These are phyloP conservation scores for Morpho achilles DNA, from an alignment of 2,888 invertebrate species.

Conservation along the genomic window DNA sequence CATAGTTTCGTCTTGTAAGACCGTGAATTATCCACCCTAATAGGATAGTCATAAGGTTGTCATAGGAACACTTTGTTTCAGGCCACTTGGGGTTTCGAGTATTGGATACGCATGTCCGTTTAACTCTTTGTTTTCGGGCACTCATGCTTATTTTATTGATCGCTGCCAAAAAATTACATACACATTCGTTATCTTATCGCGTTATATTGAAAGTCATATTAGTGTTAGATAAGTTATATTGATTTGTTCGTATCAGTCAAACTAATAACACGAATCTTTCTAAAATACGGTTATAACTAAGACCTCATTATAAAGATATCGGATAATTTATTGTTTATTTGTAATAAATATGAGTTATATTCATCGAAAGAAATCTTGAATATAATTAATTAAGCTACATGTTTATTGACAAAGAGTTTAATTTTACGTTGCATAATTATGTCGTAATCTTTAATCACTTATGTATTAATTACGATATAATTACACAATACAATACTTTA, in stretches of 20 bases:
- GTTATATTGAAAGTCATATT: not conserved
- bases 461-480: no score
- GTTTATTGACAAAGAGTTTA: no score
- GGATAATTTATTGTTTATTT: no score
- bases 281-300: no score
- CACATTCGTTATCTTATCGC: not conserved
- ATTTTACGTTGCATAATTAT: no score
- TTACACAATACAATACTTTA: no score
- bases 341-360: no score
- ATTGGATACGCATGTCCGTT: conserved; percentile 70
- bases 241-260: not conserved
- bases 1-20: conserved; percentile 39
- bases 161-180: not conserved
- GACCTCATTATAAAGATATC: no score
- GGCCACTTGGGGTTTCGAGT: conserved; percentile 45
- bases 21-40: conserved; percentile 68
- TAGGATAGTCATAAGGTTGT: conserved; percentile 52
- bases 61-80: conserved; percentile 43
- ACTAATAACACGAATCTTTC: no score
- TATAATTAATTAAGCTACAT: no score
- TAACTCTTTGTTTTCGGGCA: conserved; percentile 34
- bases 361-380: no score
- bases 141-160: conserved; percentile 6
- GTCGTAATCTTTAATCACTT: no score
- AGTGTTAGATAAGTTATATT: not conserved